These are phyloP conservation scores for Tinea trinotella DNA, from an alignment of 2,888 invertebrate species.

Conservation along the genomic window DNA sequence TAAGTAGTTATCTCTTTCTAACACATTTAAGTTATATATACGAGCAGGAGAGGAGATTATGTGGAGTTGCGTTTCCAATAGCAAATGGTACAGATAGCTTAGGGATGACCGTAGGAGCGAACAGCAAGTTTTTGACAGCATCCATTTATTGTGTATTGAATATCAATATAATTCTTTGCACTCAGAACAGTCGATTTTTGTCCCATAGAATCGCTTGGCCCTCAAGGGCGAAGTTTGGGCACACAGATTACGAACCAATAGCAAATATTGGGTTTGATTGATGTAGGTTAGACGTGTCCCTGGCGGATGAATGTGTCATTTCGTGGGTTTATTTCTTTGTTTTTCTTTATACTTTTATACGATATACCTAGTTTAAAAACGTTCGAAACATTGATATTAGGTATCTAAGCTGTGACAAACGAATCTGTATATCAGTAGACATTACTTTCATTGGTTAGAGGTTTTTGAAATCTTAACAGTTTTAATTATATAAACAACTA, in stretches of 20 bases:
- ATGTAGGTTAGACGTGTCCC: constrained; percentile 44
- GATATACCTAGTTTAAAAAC: background rate
- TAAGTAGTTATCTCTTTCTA: constrained; percentile 50
- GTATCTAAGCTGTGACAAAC: no score
- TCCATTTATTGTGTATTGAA: constrained; percentile 73
- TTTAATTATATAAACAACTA: no score
- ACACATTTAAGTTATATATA: constrained; percentile 29
- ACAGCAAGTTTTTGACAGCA: constrained; percentile 72
- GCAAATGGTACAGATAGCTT: constrained; percentile 72
- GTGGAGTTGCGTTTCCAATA: constrained; percentile 60
- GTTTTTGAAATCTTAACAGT: no score
- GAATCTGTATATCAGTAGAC: no score
- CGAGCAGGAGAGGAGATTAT: constrained; percentile 36
- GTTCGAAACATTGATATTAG: background rate
- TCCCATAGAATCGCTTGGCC: constrained; percentile 55
- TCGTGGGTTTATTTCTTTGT: constrained; percentile 30
- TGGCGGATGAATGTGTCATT: constrained; percentile 30
- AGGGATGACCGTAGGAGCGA: constrained; percentile 73
- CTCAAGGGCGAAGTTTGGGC: constrained; percentile 57
- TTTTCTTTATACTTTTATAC: constrained; percentile 22
- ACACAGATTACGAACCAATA: constrained; percentile 63
- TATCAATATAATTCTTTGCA: constrained; percentile 71
- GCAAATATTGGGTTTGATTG: constrained; percentile 66
- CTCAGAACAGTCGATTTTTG: constrained; percentile 63
- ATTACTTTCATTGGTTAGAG: no score